Conservation (phyloP, 2,113 vertebrate genomes). For the Sisor rabdophorus region DNA sequence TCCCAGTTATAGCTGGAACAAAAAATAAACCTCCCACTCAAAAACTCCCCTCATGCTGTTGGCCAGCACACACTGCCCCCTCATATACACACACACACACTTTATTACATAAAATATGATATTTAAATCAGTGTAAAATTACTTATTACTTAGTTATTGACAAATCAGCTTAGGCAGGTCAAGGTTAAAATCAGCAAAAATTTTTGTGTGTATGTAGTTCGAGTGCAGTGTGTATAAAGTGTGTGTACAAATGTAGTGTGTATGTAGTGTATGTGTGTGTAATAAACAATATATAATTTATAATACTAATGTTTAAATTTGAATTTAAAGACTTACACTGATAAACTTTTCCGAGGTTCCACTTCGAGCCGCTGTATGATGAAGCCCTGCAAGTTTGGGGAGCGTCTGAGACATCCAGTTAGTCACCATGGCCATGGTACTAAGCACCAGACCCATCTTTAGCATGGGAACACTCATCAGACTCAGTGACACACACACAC, state of each 20-base stretch:
- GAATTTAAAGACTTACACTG: slow-evolving; percentile 61
- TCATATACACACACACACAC: slow-evolving; percentile 18
- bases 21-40: slow-evolving; percentile 38
- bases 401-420: slow-evolving; percentile 98
- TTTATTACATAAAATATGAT: too few species aligned
- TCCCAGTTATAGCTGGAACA: slow-evolving; percentile 18
- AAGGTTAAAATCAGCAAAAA: too few species aligned
- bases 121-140: too few species aligned
- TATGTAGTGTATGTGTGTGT: too few species aligned
- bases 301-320: too few species aligned
- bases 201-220: background rate
- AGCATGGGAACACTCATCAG: slow-evolving; percentile 84
- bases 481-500: background rate
- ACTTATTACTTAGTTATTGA: too few species aligned
- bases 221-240: background rate
- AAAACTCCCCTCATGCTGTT: slow-evolving; percentile 7
- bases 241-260: background rate
- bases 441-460: slow-evolving; percentile 89
- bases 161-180: too few species aligned
- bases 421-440: slow-evolving; percentile 91
- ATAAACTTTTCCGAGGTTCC: slow-evolving; percentile 68
- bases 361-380: slow-evolving; percentile 67
- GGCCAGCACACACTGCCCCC: background rate
- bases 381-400: slow-evolving; percentile 85
- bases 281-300: too few species aligned